Conservation (phyloP, 2,113 vertebrate species). For the Nansenia antarctica region DNA sequence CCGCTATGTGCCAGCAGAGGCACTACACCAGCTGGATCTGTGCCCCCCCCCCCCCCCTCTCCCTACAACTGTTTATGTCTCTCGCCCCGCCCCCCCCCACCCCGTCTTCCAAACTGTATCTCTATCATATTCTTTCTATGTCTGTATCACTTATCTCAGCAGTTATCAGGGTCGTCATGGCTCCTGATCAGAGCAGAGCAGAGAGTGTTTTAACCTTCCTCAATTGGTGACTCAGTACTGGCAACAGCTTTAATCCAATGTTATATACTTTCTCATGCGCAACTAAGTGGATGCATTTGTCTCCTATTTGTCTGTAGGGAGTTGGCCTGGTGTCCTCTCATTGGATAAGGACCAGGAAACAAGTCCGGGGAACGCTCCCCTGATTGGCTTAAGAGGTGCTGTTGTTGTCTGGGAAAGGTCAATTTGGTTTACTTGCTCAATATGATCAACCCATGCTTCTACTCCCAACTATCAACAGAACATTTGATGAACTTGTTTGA, state of each 20-base stretch:
- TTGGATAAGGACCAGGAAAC: neutral
- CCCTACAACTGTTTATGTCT: neutral
- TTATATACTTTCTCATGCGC: slow-evolving; percentile 83
- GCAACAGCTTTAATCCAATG: slow-evolving; percentile 81
- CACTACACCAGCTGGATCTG: neutral
- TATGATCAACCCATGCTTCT: too few relatives aligned
- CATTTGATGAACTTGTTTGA: neutral
- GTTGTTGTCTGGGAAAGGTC: neutral
- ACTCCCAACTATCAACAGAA: too few relatives aligned
- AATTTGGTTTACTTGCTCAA: too few relatives aligned
- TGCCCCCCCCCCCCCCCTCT: neutral
- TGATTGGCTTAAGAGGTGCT: neutral
- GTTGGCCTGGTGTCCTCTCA: slow-evolving; percentile 38
- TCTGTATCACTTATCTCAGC: slow-evolving; percentile 43
- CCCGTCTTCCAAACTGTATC: neutral
- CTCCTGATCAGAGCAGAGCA: slow-evolving; percentile 80
- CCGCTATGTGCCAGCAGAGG: neutral
- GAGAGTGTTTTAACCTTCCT: slow-evolving; percentile 87
- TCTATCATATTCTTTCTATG: too few relatives aligned
- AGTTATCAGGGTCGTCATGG: slow-evolving; percentile 75
- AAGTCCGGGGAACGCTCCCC: neutral
- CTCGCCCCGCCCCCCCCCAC: neutral
- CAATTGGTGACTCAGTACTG: slow-evolving; percentile 81
- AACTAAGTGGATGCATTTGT: slow-evolving; percentile 76
- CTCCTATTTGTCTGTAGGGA: slow-evolving; percentile 77